Conservation (phyloP, 2,888 invertebrate species). For the Eumacrocentrus americanus region DNA sequence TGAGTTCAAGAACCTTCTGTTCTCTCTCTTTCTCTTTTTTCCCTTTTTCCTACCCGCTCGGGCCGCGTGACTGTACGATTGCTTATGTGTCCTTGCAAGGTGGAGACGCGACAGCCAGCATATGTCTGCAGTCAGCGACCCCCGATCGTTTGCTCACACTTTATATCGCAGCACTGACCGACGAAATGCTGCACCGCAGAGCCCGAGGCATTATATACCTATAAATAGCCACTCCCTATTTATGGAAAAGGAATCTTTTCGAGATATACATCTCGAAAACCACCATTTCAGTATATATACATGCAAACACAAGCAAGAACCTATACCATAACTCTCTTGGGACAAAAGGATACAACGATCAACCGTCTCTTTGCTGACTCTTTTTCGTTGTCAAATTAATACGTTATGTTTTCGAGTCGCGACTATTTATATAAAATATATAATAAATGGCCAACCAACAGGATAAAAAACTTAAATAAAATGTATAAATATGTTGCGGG, state of each 20-base stretch:
- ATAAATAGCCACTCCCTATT: constrained; percentile 32
- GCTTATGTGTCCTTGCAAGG: constrained; percentile 53
- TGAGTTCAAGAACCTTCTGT: constrained; percentile 38
- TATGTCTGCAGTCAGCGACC: constrained; percentile 35
- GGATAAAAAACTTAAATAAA: no score
- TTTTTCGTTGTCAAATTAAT: no score
- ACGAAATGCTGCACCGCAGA: constrained; percentile 13
- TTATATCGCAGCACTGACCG: constrained; percentile 13
- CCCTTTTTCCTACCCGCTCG: constrained; percentile 19
- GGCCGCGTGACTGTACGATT: background rate
- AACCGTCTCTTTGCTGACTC: no score
- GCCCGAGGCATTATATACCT: constrained; percentile 6
- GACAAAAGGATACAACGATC: no score
- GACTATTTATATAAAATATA: no score
- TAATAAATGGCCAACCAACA: no score
- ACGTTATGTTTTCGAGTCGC: no score
- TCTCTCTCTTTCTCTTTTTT: constrained; percentile 6
- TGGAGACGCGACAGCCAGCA: constrained; percentile 36
- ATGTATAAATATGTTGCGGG: no score
- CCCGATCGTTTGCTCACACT: constrained; percentile 26
- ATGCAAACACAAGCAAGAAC: no score
- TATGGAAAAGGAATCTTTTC: constrained; percentile 25
- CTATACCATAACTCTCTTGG: no score
- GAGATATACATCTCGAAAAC: constrained; percentile 17
- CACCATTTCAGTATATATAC: background rate